Conservation (phyloP, 2,888 invertebrate genomes). For the Ashinkailepas kermadecensis region DNA sequence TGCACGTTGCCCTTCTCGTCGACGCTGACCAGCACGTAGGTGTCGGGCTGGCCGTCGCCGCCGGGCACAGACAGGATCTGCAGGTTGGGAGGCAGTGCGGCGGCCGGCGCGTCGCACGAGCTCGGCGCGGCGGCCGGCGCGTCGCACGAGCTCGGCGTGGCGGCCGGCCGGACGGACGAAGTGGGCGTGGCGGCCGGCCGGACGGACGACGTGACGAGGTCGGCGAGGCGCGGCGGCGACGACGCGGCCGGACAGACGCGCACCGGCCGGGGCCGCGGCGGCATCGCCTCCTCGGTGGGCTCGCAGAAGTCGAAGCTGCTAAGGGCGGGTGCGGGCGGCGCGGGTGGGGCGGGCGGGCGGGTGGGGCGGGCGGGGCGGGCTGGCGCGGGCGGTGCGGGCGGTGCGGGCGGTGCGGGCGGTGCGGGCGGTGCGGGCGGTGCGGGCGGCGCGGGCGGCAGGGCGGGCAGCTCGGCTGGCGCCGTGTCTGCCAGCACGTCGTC, state of each 20-base stretch:
- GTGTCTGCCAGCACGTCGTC: slow-evolving; percentile 15
- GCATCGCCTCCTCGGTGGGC: neutral
- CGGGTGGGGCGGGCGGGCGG: too few relatives aligned
- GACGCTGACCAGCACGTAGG: slow-evolving; percentile 5
- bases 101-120: neutral
- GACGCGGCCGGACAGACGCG: neutral
- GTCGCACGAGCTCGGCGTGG: neutral
- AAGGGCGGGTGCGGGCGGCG: neutral
- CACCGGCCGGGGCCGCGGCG: slow-evolving; percentile 1
- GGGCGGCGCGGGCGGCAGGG: neutral
- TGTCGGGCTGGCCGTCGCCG: slow-evolving; percentile 8
- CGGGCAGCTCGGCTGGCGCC: neutral
- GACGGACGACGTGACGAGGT: neutral
- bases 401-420: too few relatives aligned
- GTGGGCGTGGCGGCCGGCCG: neutral
- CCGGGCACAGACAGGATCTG: slow-evolving; percentile 17
- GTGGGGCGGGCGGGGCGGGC: too few relatives aligned
- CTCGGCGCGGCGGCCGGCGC: neutral
- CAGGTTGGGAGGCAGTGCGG: slow-evolving; percentile 14
- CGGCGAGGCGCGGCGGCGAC: neutral
- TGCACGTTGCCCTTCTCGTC: slow-evolving; percentile 7
- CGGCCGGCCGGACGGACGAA: neutral
- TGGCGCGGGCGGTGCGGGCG: too few relatives aligned
- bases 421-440: too few relatives aligned
- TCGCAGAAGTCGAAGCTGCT: neutral